Base-by-base conservation (phyloP, 2,797 vertebrate genomes). In the Tolypeutes matacus region DNA sequence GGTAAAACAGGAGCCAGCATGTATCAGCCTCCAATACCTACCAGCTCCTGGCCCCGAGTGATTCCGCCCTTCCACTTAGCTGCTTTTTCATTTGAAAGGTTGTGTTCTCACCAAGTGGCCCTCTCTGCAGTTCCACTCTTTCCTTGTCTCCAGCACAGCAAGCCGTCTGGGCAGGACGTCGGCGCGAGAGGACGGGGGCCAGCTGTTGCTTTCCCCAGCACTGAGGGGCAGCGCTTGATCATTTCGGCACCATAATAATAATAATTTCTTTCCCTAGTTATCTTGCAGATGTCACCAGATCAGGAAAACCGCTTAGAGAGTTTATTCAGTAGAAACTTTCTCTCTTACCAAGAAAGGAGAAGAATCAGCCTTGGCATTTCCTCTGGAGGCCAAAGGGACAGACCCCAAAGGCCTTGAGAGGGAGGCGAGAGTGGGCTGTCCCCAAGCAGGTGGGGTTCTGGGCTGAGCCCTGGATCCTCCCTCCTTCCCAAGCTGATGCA, bases 171-270 rank as follows among this genome's bases (percentile, higher is more conserved):
- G 75, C 84, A 10, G 4, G 49, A 14, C 34, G 27, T 39, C 36
- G 20, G 91, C 53, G 18, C 80, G 94, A 96, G 94, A 96, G 95
- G 84, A 94, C 89, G 95, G 86, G 83, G 91, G 72, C 94, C 86
- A 90, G 93, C 96, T 96, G 92, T 77, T 64, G 62, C 39, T 91
- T 70, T 77, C 84, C 94, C 51, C 29, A 29, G 96, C 95, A 12
- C 42, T 27, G 3, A 56, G 56, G 58, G 80, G 80, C 70, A 69
- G 80, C 20, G 95, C 75, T 77, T 75, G 93, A 78, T 72, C 25
- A 7, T 69, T 86, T 88, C 39, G 51, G 67, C 29, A 75, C 90
- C 46, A 20, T 25, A 42, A 58, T 27, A 81, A 53, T n/a, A 49
- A 8, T 64, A 46, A 87, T 75, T 96, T 4, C 67, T 96, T 53